These are phyloP conservation scores for Limnephilus marmoratus DNA, from an alignment of 2,888 invertebrate genomes.

Conservation along the genomic window DNA sequence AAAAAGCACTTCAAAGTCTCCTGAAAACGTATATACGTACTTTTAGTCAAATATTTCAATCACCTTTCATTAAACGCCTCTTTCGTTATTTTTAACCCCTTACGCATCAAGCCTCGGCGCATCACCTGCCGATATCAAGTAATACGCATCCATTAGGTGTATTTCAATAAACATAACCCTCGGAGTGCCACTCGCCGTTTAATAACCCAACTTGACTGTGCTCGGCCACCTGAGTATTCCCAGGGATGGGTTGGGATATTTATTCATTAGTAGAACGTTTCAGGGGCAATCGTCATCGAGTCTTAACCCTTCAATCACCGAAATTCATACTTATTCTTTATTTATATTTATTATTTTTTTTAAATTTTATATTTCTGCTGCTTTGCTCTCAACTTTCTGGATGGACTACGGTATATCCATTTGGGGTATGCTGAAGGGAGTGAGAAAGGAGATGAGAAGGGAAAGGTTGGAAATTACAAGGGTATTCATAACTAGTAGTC, in stretches of 20 bases:
- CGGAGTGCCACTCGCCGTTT: conserved; percentile 57
- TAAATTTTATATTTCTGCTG: too few relatives aligned
- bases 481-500: too few relatives aligned
- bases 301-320: neutral
- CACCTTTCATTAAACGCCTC: neutral
- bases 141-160: conserved; percentile 56
- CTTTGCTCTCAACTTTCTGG: too few relatives aligned
- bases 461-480: too few relatives aligned
- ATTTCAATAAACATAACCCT: conserved; percentile 65
- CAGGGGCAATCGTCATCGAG: neutral
- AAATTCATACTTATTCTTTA: neutral
- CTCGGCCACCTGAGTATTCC: conserved; percentile 63
- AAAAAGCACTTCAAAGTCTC: too few relatives aligned
- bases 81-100: conserved; percentile 29
- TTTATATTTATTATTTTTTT: too few relatives aligned
- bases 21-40: too few relatives aligned
- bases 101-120: neutral
- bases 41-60: neutral
- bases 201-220: conserved; percentile 59
- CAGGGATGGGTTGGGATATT: conserved; percentile 48
- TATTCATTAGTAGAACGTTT: conserved; percentile 53
- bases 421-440: too few relatives aligned
- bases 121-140: conserved; percentile 29
- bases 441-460: too few relatives aligned
- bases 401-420: too few relatives aligned